Conservation (phyloP, 2,113 vertebrate species). For the Protomyctophum bolini region DNA sequence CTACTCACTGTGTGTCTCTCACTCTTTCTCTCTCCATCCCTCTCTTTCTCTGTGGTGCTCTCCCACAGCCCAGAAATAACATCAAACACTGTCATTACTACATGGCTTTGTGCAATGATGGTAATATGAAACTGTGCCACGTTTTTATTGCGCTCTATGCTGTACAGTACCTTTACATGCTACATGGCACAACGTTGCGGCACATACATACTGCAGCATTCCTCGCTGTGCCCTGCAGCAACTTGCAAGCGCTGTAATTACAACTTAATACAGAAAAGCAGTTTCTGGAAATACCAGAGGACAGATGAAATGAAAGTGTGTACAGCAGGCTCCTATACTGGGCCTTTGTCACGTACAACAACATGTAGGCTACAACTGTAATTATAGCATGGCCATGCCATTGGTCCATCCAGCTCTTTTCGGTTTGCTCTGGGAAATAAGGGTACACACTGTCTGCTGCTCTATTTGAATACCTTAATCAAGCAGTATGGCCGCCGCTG, state of each 20-base stretch:
- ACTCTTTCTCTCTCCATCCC: slow-evolving; percentile 17
- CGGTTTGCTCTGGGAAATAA: slow-evolving; percentile 60
- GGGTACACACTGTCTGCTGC: slow-evolving; percentile 62
- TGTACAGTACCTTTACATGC: slow-evolving; percentile 17
- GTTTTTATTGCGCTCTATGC: slow-evolving; percentile 32
- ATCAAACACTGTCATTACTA: slow-evolving; percentile 52
- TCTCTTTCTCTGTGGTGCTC: slow-evolving; percentile 39
- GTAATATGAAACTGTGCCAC: slow-evolving; percentile 43
- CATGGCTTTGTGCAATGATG: slow-evolving; percentile 51
- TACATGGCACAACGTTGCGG: slow-evolving; percentile 5
- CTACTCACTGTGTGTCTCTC: slow-evolving; percentile 40
- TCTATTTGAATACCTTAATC: slow-evolving; percentile 79
- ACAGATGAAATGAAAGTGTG: slow-evolving; percentile 22
- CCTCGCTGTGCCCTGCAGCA: neutral
- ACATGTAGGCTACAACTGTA: slow-evolving; percentile 26
- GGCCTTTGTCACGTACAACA: slow-evolving; percentile 12
- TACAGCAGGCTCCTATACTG: neutral
- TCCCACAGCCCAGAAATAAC: slow-evolving; percentile 48
- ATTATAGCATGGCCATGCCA: slow-evolving; percentile 33
- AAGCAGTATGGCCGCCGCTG: slow-evolving; percentile 65
- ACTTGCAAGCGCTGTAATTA: neutral
- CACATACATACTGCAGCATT: neutral
- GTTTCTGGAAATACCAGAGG: too few species aligned
- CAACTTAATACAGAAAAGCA: too few species aligned
- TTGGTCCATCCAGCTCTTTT: slow-evolving; percentile 38